Evolutionary conservation across 2,888 invertebrate species (phyloP).

Genomic region (Rhagium mordax): DNA sequence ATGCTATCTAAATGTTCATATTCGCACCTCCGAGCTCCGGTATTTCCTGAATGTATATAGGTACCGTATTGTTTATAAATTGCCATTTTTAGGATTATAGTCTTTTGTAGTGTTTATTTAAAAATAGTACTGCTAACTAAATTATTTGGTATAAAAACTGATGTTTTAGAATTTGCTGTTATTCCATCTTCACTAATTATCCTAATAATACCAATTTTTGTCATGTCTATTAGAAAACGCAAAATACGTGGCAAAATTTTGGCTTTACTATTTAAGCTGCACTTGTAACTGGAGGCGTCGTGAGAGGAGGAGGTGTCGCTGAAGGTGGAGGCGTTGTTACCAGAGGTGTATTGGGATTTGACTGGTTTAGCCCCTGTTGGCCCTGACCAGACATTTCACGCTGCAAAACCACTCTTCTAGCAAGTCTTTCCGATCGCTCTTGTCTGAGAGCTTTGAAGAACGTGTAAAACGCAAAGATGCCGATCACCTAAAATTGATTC

Average conservation of each 20-base stretch:
- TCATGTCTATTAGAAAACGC: not conserved
- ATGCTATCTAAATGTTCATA: no score
- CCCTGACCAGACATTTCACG: conserved; percentile 49
- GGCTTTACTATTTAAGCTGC: not conserved
- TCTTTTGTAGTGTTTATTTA: no score
- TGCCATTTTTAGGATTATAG: no score
- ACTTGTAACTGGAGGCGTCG: not conserved
- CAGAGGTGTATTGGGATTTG: conserved; percentile 15
- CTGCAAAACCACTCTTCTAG: conserved; percentile 53
- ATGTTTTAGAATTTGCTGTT: no score
- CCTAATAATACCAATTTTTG: not conserved
- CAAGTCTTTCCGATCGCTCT: conserved; percentile 68
- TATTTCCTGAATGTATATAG: no score
- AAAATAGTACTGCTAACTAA: no score
- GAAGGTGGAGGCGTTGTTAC: conserved; percentile 4
- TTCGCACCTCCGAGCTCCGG: no score
- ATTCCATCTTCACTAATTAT: no score
- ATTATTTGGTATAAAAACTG: no score
- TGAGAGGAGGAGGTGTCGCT: not conserved
- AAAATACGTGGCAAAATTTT: not conserved
- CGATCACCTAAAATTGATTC: conserved; percentile 69
- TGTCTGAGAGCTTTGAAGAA: conserved; percentile 74
- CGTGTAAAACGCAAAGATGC: conserved; percentile 74
- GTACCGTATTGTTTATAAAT: no score
- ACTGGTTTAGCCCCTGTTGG: not conserved